phyloP scores from a whole-genome alignment of 2,888 invertebrate genomes.

The Muscina levida region DNA sequence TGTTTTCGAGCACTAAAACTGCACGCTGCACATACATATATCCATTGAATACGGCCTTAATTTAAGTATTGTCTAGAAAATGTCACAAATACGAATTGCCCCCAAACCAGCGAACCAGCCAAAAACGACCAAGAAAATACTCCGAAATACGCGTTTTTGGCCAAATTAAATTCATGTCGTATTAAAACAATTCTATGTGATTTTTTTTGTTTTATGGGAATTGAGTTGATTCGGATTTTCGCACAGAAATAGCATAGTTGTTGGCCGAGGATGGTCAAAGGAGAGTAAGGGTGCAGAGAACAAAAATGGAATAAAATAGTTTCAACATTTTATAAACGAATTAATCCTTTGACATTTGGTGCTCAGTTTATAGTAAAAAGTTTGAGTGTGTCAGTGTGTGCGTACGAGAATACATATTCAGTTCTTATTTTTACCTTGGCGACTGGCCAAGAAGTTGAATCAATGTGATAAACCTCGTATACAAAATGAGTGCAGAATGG shows the following conservation, averaged over 20 bases:
- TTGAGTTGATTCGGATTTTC: conserved; percentile 7
- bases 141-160: conserved; percentile 17
- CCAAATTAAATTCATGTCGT: conserved; percentile 22
- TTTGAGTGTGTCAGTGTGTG: background rate
- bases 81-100: conserved; percentile 21
- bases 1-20: background rate
- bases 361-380: conserved; percentile 18
- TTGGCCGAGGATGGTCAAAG: background rate
- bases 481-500: conserved; percentile 18
- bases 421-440: conserved; percentile 61
- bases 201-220: conserved; percentile 18
- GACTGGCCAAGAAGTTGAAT: conserved; percentile 54
- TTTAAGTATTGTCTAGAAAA: conserved; percentile 23
- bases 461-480: conserved; percentile 19
- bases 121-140: conserved; percentile 15
- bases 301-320: conserved; percentile 41
- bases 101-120: too few relatives aligned
- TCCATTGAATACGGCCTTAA: conserved; percentile 2
- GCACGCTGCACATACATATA: too few relatives aligned
- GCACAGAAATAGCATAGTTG: conserved; percentile 19
- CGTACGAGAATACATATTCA: background rate
- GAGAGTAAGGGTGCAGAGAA: background rate
- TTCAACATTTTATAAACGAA: conserved; percentile 55
- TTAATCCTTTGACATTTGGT: conserved; percentile 62
- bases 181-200: conserved; percentile 24